phyloP scores from a whole-genome alignment of 1,140 invertebrate genomes.

The Dreissena rostriformis region DNA sequence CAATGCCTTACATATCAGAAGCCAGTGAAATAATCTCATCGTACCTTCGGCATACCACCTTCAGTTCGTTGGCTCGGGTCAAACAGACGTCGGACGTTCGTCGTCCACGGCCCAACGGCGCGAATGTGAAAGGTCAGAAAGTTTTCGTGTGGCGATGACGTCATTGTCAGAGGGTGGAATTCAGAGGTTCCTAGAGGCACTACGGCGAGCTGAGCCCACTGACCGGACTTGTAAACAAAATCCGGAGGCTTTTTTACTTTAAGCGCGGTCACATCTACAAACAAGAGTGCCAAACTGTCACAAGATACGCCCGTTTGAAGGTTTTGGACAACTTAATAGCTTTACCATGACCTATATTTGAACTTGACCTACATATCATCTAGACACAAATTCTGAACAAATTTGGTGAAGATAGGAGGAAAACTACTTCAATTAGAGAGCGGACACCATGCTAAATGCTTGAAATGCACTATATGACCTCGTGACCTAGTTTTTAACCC shows the following conservation, averaged over 20 bases:
- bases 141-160: slow-evolving; percentile 98
- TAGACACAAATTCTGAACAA: too few relatives aligned
- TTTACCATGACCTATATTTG: too few relatives aligned
- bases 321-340: too few relatives aligned
- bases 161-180: slow-evolving; percentile 98
- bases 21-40: neutral
- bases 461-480: too few relatives aligned
- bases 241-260: slow-evolving; percentile 90
- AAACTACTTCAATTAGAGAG: too few relatives aligned
- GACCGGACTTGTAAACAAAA: slow-evolving; percentile 95
- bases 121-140: slow-evolving; percentile 98
- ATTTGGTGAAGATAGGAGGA: too few relatives aligned
- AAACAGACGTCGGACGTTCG: slow-evolving; percentile 97
- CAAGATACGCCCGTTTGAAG: too few relatives aligned
- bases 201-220: slow-evolving; percentile 94
- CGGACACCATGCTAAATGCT: too few relatives aligned
- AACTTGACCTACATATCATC: too few relatives aligned
- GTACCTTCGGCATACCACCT: slow-evolving; percentile 87
- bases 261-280: slow-evolving; percentile 82
- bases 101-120: slow-evolving; percentile 95
- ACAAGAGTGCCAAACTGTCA: too few relatives aligned
- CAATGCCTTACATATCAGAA: neutral
- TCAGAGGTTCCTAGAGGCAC: slow-evolving; percentile 94
- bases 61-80: slow-evolving; percentile 96
- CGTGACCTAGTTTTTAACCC: too few relatives aligned